Conservation (phyloP, 1,140 invertebrate species). For the Pogonomyrmex californicus region DNA sequence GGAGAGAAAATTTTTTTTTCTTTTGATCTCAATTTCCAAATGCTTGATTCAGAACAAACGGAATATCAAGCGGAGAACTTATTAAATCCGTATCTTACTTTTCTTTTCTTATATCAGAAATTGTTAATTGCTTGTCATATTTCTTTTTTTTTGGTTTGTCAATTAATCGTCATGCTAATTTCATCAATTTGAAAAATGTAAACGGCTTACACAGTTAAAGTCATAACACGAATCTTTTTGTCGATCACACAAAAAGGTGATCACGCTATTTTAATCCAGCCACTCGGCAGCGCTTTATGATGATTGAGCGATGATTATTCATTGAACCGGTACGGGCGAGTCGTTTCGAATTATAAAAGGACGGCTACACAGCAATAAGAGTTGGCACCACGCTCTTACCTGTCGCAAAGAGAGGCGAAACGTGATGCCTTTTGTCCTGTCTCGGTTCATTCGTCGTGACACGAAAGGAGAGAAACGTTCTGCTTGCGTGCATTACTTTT, state of each 20-base stretch:
- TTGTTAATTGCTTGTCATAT: neutral
- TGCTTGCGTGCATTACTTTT: conserved; percentile 45
- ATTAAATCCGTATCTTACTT: too few relatives aligned
- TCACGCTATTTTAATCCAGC: conserved; percentile 28
- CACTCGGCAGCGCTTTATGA: conserved; percentile 61
- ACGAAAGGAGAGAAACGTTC: conserved; percentile 16
- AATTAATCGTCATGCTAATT: conserved; percentile 8
- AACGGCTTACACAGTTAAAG: neutral
- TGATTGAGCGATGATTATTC: conserved; percentile 72
- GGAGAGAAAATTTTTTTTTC: too few relatives aligned
- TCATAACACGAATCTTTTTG: neutral
- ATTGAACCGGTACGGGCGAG: conserved; percentile 26
- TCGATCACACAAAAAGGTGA: neutral
- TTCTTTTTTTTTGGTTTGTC: neutral
- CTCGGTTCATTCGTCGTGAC: conserved; percentile 22
- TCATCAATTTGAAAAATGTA: neutral
- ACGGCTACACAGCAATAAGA: conserved; percentile 55
- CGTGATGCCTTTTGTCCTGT: conserved; percentile 37
- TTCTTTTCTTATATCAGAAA: neutral
- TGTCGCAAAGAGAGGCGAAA: neutral
- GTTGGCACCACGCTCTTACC: conserved; percentile 8
- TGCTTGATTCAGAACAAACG: neutral
- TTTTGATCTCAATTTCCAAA: too few relatives aligned
- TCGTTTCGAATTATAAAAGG: conserved; percentile 35
- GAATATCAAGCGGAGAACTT: neutral